Evolutionary conservation across 2,888 invertebrate genomes (phyloP), one percentile per base, ranked within the genome.

Genomic region (Drosophila falleni): DNA sequence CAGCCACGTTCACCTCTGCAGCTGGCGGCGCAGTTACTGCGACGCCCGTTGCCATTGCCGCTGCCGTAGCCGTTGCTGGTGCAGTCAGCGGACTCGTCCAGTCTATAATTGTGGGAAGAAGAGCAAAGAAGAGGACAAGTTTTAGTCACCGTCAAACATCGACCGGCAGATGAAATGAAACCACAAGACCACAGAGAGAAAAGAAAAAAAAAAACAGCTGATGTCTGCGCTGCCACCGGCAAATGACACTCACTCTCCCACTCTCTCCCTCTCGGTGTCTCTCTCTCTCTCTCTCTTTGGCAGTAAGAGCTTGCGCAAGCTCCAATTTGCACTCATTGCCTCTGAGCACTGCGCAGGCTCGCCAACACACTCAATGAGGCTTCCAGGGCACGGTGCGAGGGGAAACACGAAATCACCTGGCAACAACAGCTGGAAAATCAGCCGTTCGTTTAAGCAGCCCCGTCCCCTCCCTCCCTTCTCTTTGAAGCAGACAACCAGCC

Each of bases 31-130:
- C 59, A 53, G 53, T 51, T 59, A 63, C 53, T 74, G 67, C 50
- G 68, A 70, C 64, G 65, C 64, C 31, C 31, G 77, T 64, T 37
- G 73, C 55, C 44, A 73, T 26, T 29, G 69, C 55, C 51, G 72
- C 58, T 62, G 69, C 35, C 59, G 80, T 66, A 73, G 72, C 56
- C 71, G 78, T 42, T 76, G 76, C 88, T 71, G 92, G 92, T 81
- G 91, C 91, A 78, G 91, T 91, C 80, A 92, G 89, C 60, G 92
- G 91, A 90, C 91, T 92, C 79, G 92, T 90, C 92, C 92, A 92
- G 87, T 92, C 92, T 92, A 78, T 26, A 81, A 84, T 46, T 23
- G 19, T 19, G 2, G 1, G 59, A 16, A 54, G 33, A 46, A 61
- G 47, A 61, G 56, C 56, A 63, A 54, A 63, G 31, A 31, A 39